Base-by-base conservation (phyloP, 2,888 invertebrate species). In the Eudemis profundana region DNA sequence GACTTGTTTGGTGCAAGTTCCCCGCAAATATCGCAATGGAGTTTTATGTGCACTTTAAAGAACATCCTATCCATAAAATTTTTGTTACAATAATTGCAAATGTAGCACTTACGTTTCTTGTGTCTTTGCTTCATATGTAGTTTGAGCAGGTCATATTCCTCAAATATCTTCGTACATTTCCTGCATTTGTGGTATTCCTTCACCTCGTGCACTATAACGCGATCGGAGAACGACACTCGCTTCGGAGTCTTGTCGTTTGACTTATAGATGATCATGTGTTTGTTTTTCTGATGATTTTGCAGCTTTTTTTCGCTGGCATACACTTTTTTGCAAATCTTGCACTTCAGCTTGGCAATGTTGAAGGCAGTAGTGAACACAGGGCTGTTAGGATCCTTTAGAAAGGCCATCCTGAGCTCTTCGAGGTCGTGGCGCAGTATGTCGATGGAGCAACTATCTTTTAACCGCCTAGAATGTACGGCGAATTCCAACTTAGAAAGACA, bases 81-180 rank as follows among this genome's bases (percentile, higher is more conserved):
- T 66, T 84, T 90, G 7, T 76, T 73, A 64, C 91, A 92, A 61
- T 90, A 91, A 67, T 88, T 72, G 66, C 91, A 92, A n/a, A 88
- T 85, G 61, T 90, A 92, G 54, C 86, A 86, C 72, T 87, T 90
- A 5, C 88, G 83, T 69, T 90, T 91, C 68, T 83, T 89, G 60
- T 92, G 91, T 0, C 71, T 68, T 1, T 71, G 70, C 66, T 83
- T 88, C 77, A 81, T 86, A 21, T 91, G 92, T 0, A 23, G 50
- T 60, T 84, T 86, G 1, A 92, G 69, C 0, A 73, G 72, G 51
- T 76, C 72, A 59, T 90, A 87, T 1, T 78, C 68, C 68, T 86
- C 80, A 68, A 86, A 91, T 66, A 89, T 85, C 60, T 82, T 85
- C 0, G 86, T 73, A 49, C 91, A 92, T 68, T 90, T 91, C 17